Evolutionary conservation across 2,113 vertebrate species (phyloP), one percentile per base, ranked within the genome.

Genomic region (Mohoua ochrocephala): DNA sequence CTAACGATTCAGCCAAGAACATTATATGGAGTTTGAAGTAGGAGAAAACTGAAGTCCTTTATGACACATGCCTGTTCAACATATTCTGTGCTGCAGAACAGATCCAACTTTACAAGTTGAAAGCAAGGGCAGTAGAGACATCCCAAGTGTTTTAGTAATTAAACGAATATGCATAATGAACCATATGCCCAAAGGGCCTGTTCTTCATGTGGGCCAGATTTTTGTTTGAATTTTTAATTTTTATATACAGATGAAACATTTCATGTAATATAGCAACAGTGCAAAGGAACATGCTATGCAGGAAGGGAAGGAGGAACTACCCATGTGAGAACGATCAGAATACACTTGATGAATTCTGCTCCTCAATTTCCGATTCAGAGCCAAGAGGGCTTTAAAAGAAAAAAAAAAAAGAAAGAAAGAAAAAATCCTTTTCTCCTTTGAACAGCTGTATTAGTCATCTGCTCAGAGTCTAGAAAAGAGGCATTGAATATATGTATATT

Each of bases 141-240:
- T 98, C 98, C 97, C 98, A 93, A 98, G 98, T 98, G 98, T 98
- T 98, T 98, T 97, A 98, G 98, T 98, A 98, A 99, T 99, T 99
- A 99, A 98, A 99, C 84, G 97, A 97, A 98, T 97, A 98, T 98
- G 98, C 98, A 98, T 98, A 98, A 98, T 99, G 97, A 99, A 99
- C 98, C 98, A 98, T 98, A 99, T 98, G 98, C 98, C 98, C 98
- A 98, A 97, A 98, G 98, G 98, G 98, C 98, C 97, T 98, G 97
- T 98, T 98, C 98, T 98, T 98, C 98, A 97, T 97, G 97, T 88
- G 97, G 98, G 98, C 98, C 98, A 98, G 98, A 98, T 98, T 98
- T 98, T 98, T 98, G 98, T 98, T 98, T 98, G 98, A 98, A 98
- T 98, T 98, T 98, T 98, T 98, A 98, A 98, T 98, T 98, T 98